Evolutionary conservation across 2,888 invertebrate species (phyloP).

Genomic region (Limnephilus auricula): DNA sequence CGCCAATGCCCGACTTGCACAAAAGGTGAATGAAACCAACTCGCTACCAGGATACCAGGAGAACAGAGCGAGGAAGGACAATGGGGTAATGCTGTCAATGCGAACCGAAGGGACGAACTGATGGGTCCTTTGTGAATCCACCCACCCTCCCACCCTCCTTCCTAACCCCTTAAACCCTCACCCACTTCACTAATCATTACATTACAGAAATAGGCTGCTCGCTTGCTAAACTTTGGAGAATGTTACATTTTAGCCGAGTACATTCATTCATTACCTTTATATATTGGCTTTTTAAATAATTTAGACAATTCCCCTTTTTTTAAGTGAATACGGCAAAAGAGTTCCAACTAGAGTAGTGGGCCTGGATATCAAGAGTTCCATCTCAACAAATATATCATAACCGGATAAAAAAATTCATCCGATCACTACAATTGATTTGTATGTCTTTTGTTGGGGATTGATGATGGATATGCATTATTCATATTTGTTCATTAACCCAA

Average conservation of each 20-base stretch:
- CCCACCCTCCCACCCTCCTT: background rate
- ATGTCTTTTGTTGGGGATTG: too few relatives aligned
- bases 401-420: too few relatives aligned
- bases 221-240: background rate
- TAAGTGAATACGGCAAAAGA: too few relatives aligned
- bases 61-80: background rate
- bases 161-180: background rate
- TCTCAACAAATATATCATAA: too few relatives aligned
- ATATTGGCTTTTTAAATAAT: background rate
- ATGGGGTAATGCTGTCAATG: conserved; percentile 43
- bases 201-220: conserved; percentile 2
- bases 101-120: conserved; percentile 44
- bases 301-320: too few relatives aligned
- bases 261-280: too few relatives aligned
- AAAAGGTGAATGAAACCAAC: background rate
- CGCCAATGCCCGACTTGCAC: background rate
- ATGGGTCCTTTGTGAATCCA: conserved; percentile 46
- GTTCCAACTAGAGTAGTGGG: too few relatives aligned
- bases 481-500: background rate
- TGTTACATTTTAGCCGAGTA: background rate
- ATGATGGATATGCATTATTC: background rate
- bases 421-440: too few relatives aligned
- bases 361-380: too few relatives aligned
- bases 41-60: background rate
- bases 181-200: conserved; percentile 39